A percentile compares a stretch with the other conserved stretches of the same genome.
Conservation (phyloP, 2,113 vertebrate species). For the Takifugu flavidus region DNA sequence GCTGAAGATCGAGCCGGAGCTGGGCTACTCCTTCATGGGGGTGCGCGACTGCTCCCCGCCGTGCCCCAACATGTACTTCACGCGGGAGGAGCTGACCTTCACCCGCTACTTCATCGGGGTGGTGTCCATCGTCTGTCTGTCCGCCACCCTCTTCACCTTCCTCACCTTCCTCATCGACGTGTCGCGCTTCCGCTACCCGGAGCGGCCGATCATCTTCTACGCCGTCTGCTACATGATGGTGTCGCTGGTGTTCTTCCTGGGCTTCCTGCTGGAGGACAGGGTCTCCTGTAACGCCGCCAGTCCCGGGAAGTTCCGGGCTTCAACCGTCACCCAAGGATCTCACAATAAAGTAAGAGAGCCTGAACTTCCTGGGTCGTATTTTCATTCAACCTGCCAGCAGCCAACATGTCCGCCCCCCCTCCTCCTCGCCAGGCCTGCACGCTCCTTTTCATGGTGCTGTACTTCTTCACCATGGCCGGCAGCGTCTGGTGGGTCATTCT, state of each 20-base stretch:
- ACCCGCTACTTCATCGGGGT: slow-evolving; percentile 96
- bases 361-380: too few species aligned
- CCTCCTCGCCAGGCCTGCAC: slow-evolving; percentile 79
- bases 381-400: too few species aligned
- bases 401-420: neutral
- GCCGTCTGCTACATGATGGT: slow-evolving; percentile 99
- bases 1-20: slow-evolving; percentile 88
- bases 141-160: slow-evolving; percentile 96
- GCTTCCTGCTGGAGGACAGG: slow-evolving; percentile 89
- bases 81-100: slow-evolving; percentile 87
- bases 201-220: slow-evolving; percentile 96
- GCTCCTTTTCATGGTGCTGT: slow-evolving; percentile 96
- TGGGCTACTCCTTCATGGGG: slow-evolving; percentile 92
- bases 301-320: slow-evolving; percentile 83
- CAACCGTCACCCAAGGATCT: slow-evolving; percentile 93
- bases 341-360: slow-evolving; percentile 83
- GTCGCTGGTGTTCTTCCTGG: slow-evolving; percentile 93
- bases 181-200: slow-evolving; percentile 93
- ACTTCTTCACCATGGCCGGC: slow-evolving; percentile 99
- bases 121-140: slow-evolving; percentile 95
- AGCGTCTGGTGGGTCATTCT: slow-evolving; percentile 99
- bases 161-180: slow-evolving; percentile 97
- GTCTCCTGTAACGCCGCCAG: slow-evolving; percentile 89
- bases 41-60: slow-evolving; percentile 93
- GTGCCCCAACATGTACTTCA: slow-evolving; percentile 97